Evolutionary conservation across 1,140 invertebrate species (phyloP), one percentile per base, ranked within the genome.

Genomic region (Bilobella aurantiaca): DNA sequence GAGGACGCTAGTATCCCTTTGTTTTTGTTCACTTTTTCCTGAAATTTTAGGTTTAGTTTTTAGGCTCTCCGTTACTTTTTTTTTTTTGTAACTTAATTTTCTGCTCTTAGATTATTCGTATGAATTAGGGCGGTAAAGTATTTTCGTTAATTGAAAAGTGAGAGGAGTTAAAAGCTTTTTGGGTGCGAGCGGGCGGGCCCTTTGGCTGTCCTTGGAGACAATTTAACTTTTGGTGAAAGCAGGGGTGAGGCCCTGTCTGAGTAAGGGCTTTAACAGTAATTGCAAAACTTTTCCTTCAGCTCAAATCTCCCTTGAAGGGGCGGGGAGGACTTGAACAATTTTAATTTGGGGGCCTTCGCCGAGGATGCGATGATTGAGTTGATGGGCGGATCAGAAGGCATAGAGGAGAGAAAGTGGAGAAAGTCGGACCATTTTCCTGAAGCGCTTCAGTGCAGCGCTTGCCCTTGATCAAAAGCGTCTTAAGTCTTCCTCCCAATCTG

Each of bases 201-300:
- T n/a, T n/a, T n/a, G n/a, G n/a, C n/a, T n/a, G n/a, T n/a, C n/a
- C n/a, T n/a, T n/a, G n/a, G n/a, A n/a, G n/a, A n/a, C n/a, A n/a
- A n/a, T n/a, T n/a, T n/a, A n/a, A n/a, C n/a, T n/a, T n/a, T n/a
- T n/a, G n/a, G n/a, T n/a, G n/a, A n/a, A n/a, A n/a, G n/a, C n/a
- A n/a, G n/a, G n/a, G n/a, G n/a, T n/a, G n/a, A n/a, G n/a, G n/a
- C n/a, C n/a, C n/a, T n/a, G n/a, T n/a, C n/a, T n/a, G n/a, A n/a
- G n/a, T n/a, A 53, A 18, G 23, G 49, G 49, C 12, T 53, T 53
- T 23, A 14, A 3, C 49, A 18, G 57, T 67, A 67, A 64, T 67
- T 67, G 66, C 42, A 64, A 64, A 67, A 67, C 56, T 67, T 67
- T 63, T 5, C 34, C 18, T 30, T 32, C 23, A 49, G 60, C 14